phyloP scores from a whole-genome alignment of 2,797 vertebrate genomes.

The Eulemur mongoz region DNA sequence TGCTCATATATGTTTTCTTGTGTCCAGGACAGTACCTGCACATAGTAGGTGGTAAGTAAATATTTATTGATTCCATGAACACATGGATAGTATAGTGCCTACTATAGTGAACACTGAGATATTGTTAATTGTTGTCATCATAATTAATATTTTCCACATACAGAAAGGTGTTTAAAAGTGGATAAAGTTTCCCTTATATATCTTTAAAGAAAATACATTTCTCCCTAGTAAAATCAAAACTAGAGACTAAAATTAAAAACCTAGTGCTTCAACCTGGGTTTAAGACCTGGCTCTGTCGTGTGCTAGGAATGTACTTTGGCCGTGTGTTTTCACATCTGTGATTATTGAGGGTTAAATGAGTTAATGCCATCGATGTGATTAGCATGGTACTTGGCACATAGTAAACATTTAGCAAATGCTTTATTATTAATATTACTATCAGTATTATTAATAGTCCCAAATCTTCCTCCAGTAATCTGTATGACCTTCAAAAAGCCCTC shows the following conservation, averaged over 20 bases:
- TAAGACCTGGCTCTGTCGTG: not conserved
- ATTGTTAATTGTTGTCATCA: not conserved
- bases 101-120: not conserved
- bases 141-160: not conserved
- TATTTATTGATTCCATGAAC: not conserved
- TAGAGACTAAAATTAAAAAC: not conserved
- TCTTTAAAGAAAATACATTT: conserved; percentile 26
- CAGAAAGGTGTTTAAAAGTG: not conserved
- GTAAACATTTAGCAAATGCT: not conserved
- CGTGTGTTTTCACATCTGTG: not conserved
- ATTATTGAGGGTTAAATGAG: not conserved
- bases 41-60: not conserved
- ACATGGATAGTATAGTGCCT: not conserved
- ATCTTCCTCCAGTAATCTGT: not conserved
- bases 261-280: not conserved
- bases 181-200: not conserved
- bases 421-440: not conserved
- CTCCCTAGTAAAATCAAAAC: conserved; percentile 1
- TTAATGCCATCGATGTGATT: not conserved
- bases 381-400: not conserved
- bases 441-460: not conserved
- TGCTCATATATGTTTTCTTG: not conserved
- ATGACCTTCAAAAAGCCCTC: not conserved
- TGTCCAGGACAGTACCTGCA: not conserved
- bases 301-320: not conserved